Evolutionary conservation across 2,888 invertebrate species (phyloP).

Genomic region (Lomographa bimaculata): DNA sequence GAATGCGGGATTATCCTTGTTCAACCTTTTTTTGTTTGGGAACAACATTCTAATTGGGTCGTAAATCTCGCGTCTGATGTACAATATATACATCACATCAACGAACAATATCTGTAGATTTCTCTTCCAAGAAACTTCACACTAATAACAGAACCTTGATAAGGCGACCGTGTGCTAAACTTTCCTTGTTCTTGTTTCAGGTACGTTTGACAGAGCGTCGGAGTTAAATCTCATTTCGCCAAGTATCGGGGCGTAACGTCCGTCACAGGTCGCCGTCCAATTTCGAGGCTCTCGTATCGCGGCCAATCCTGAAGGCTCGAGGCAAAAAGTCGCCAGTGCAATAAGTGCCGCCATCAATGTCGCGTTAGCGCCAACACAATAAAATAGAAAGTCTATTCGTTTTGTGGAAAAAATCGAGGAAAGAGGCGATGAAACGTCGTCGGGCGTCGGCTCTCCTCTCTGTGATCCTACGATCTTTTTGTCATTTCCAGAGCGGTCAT

Average conservation of each 20-base stretch:
- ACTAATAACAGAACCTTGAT: conserved; percentile 6
- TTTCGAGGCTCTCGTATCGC: conserved; percentile 47
- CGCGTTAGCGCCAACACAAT: conserved; percentile 77
- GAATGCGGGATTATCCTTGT: conserved; percentile 9
- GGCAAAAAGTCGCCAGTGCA: conserved; percentile 66
- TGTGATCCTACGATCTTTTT: conserved; percentile 32
- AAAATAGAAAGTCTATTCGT: conserved; percentile 76
- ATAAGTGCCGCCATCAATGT: conserved; percentile 78
- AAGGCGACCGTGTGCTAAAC: conserved; percentile 22
- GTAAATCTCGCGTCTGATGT: conserved; percentile 1
- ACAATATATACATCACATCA: too few relatives aligned
- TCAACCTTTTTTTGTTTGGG: neutral
- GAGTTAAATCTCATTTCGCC: conserved; percentile 31
- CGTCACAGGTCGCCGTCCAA: conserved; percentile 46
- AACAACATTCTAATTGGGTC: conserved; percentile 6
- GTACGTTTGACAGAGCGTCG: conserved; percentile 43
- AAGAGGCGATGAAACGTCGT: conserved; percentile 31
- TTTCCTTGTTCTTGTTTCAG: conserved; percentile 49
- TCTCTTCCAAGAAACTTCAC: too few relatives aligned
- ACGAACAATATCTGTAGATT: too few relatives aligned
- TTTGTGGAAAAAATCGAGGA: conserved; percentile 49
- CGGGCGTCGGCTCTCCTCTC: conserved; percentile 6
- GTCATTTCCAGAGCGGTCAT: conserved; percentile 20
- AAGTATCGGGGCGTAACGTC: conserved; percentile 36
- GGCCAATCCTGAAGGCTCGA: conserved; percentile 51